Conservation (phyloP, 2,113 vertebrate genomes). For the Leucosticte australis region DNA sequence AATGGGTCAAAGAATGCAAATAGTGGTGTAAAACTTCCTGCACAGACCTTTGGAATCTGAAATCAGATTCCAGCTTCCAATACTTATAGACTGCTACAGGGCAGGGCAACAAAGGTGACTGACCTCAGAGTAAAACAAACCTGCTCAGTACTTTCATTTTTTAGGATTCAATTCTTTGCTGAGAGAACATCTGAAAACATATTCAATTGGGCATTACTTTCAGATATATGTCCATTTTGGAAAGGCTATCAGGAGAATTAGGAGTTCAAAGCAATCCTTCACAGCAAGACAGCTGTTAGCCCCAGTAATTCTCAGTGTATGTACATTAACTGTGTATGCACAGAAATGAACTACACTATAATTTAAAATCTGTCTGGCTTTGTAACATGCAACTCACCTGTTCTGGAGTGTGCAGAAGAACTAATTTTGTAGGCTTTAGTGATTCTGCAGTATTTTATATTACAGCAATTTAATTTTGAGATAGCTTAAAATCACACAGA, state of each 20-base stretch:
- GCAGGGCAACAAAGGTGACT: not conserved
- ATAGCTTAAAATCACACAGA: not conserved
- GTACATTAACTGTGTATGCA: not conserved
- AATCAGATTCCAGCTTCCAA: not conserved
- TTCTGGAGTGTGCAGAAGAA: not conserved
- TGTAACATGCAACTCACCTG: not conserved
- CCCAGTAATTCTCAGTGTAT: not conserved
- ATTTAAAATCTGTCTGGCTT: not conserved
- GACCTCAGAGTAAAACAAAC: not conserved
- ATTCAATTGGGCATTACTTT: not conserved
- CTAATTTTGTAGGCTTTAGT: not conserved
- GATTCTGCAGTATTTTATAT: not conserved
- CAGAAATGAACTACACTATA: not conserved
- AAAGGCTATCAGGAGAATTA: not conserved
- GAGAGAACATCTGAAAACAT: not conserved
- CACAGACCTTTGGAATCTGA: not conserved
- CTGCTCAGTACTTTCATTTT: not conserved
- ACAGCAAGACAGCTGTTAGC: not conserved
- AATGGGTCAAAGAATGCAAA: not conserved
- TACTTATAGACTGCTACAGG: not conserved
- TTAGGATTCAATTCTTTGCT: not conserved
- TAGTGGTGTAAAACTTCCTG: not conserved
- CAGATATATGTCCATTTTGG: not conserved
- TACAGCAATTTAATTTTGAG: not conserved
- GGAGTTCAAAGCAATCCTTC: not conserved